Base-by-base conservation (phyloP, 2,113 vertebrate species). In the Caranx ignobilis region DNA sequence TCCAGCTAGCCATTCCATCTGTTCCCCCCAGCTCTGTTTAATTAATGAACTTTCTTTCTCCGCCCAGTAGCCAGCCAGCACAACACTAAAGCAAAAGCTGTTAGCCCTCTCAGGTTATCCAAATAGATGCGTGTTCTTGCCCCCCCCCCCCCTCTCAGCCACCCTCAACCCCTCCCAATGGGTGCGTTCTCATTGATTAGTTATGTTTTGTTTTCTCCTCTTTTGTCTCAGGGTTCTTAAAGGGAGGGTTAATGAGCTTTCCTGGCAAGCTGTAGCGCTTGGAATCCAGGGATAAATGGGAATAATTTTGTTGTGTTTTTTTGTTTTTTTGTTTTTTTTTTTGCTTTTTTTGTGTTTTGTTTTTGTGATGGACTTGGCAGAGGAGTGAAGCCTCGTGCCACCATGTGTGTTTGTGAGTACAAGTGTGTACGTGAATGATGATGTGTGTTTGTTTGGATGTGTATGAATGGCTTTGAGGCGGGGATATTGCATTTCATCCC, bases 11-110 rank as follows among this genome's bases (percentile, higher is more conserved):
- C 92, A 87, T 96, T 97, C 97, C 97, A 97, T 99, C 97, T 99
- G 97, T 96, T 98, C 93, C 93, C 88, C 85, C 92, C 94, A 95
- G 94, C 94, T 91, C 94, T 96, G 96, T 97, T 97, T 97, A 98
- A 97, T 98, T 98, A 98, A 97, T 98, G 95, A 98, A 97, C 96
- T 97, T 97, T 90, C 89, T 91, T 93, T 95, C 95, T 96, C 94
- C 89, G 93, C 94, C 93, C 95, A 87, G 82, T 94, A 87, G 91
- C 87, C 93, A 92, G 87, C 79, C 83, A 92, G 87, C 31, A 52
- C 86, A 86, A 83, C 90, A 91, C 91, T 87, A 93, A 88, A 94
- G 96, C 91, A 95, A 94, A 97, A 96, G 94, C 96, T 93, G 94
- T 95, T 91, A 79, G 84, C 91, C 91, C 94, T 96, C 96, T 95